Evolutionary conservation across 1,140 invertebrate species (phyloP), one percentile per base, ranked within the genome.

Genomic region (Pararge aegeria): DNA sequence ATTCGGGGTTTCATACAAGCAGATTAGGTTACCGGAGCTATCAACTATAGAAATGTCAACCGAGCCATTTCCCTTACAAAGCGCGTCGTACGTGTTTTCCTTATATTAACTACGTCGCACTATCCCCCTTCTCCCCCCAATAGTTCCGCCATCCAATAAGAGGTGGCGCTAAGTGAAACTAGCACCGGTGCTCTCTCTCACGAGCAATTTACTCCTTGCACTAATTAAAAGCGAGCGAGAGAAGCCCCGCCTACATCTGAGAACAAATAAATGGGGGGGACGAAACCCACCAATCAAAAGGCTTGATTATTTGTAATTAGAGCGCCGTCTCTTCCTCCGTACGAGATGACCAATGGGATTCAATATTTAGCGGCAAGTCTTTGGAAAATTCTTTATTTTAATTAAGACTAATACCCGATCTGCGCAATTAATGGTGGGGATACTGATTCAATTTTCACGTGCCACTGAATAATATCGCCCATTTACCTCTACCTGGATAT

Each of bases 241-340:
- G 52, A 79, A 63, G 68, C 87, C 85, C 78, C 87, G 87, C 87
- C 87, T 69, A 77, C 77, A 61, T 53, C 69, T 59, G 75, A 88
- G 87, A 89, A 89, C 87, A 89, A 89, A 89, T 74, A 85, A 80
- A 76, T 75, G 81, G 83, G 85, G 83, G 83, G 79, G 75, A 67
- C 57, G 20, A 46, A 53, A 53, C 59, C 68, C 57, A 56, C 87
- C 87, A 89, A 89, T 89, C 67, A 69, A 74, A 67, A 62, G 46
- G 64, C 78, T 89, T 88, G 87, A 89, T 89, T 89, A 76, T 88
- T 89, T 85, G 83, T 89, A 89, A 89, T 89, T 89, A 89, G 85
- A 88, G 87, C 83, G 77, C 60, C 61, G 65, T 66, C 68, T 77
- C 81, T 86, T 80, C 83, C 83, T 86, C 64, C 78, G 63, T 61